Conservation (phyloP, 2,888 invertebrate species). For the Volucella bombylans region DNA sequence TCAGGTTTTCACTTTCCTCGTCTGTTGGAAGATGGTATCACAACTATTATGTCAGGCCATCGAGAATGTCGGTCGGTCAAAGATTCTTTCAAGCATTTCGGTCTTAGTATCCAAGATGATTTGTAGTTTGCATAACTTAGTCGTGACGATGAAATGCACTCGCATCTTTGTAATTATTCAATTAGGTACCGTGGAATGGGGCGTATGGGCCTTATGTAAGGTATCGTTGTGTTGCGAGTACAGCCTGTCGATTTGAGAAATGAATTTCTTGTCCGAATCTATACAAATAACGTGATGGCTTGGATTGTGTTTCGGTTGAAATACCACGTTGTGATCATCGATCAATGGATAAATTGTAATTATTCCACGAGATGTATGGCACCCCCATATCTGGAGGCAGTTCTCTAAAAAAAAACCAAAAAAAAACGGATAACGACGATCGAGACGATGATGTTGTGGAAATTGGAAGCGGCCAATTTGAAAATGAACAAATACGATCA, state of each 20-base stretch:
- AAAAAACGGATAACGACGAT: slow-evolving; percentile 35
- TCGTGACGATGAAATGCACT: slow-evolving; percentile 22
- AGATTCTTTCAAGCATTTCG: slow-evolving; percentile 36
- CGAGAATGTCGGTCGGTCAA: slow-evolving; percentile 38
- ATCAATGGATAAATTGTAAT: slow-evolving; percentile 45
- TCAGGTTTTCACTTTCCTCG: slow-evolving; percentile 56
- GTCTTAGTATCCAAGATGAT: slow-evolving; percentile 32
- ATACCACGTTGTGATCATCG: slow-evolving; percentile 56
- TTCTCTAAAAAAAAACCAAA: slow-evolving; percentile 31
- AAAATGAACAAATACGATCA: slow-evolving; percentile 19
- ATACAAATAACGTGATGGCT: slow-evolving; percentile 11
- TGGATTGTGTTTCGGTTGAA: slow-evolving; percentile 21
- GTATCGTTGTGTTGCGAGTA: slow-evolving; percentile 10
- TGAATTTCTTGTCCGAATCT: slow-evolving; percentile 35
- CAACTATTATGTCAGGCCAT: slow-evolving; percentile 35
- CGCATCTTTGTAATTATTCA: slow-evolving; percentile 30
- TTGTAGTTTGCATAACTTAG: slow-evolving; percentile 12
- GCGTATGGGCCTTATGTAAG: not conserved
- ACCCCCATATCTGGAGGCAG: slow-evolving; percentile 50
- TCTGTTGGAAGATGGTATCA: slow-evolving; percentile 38
- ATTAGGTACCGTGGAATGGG: slow-evolving; percentile 25
- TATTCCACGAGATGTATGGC: slow-evolving; percentile 50
- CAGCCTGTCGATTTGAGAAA: slow-evolving; percentile 34
- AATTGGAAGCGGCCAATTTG: slow-evolving; percentile 41
- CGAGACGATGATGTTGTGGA: slow-evolving; percentile 54